These are phyloP conservation scores for Otolemur crassicaudatus DNA, from an alignment of 2,797 vertebrate genomes.

Conservation along the genomic window DNA sequence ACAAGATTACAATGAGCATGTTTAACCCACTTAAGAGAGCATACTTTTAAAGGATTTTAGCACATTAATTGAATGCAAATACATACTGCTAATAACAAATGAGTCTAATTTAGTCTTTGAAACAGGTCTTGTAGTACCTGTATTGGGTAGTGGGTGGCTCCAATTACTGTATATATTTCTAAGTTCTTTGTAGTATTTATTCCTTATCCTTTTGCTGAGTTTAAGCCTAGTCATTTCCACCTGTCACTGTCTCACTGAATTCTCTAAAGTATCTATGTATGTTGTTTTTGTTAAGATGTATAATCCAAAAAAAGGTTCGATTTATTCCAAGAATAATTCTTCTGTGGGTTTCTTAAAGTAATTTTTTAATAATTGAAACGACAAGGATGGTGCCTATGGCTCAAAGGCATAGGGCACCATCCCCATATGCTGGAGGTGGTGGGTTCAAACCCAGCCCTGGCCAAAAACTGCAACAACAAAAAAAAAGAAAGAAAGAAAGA, in stretches of 20 bases:
- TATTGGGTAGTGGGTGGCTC: conserved; percentile 71
- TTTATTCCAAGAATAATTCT: conserved; percentile 8
- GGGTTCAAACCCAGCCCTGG: no score
- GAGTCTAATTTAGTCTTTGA: conserved; percentile 80
- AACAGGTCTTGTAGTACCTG: conserved; percentile 70
- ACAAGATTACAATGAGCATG: conserved; percentile 82
- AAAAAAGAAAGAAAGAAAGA: no score
- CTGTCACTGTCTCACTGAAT: not conserved
- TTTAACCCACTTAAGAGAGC: conserved; percentile 81
- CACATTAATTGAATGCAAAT: conserved; percentile 83
- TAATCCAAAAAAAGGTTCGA: not conserved
- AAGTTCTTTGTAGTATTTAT: conserved; percentile 54
- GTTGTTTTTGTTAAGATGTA: not conserved
- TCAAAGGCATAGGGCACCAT: no score
- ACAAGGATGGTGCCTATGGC: no score
- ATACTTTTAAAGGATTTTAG: conserved; percentile 81
- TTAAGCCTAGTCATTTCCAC: conserved; percentile 40
- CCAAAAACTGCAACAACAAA: no score
- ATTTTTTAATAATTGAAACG: no score
- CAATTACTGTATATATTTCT: conserved; percentile 76
- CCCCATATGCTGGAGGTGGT: no score
- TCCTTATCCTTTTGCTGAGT: conserved; percentile 53
- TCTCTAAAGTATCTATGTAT: conserved; percentile 29
- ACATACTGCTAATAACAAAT: conserved; percentile 80
- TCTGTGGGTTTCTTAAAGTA: not conserved